Base-by-base conservation (phyloP, 2,888 invertebrate species). In the Creontiades dilutus region DNA sequence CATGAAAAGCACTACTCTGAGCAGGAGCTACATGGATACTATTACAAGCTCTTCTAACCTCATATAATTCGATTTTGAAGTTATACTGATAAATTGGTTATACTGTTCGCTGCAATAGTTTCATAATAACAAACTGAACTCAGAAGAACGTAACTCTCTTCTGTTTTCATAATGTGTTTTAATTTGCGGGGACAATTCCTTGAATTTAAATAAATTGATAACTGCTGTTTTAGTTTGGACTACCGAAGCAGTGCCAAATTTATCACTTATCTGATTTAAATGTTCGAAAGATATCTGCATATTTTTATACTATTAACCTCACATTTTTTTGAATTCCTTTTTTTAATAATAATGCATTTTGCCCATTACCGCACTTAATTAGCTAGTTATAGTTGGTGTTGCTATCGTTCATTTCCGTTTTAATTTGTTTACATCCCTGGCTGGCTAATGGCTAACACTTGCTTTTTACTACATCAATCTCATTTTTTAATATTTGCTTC, bases 371-470 rank as follows among this genome's bases (percentile, higher is more conserved):
- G 88, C 88, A 88, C 88, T 28, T 23, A 37, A 19, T 88, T 27
- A 78, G 78, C 37, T 80, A 87, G 23, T 78, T 86, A 37, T 57
- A 52, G 78, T 68, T 82, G 82, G 82, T 89, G 82, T 89, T 89
- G 89, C 89, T 28, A 75, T 61, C 28, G 28, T 27, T 78, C 80
- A 52, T 78, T 75, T 75, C 19, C 16, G 37, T 46, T 78, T 27
- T 55, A 48, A 48, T 47, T 75, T 81, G n/a, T 80, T 89, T 86
- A 89, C 78, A 86, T 90, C 90, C 90, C 90, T 90, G 90, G 90
- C 90, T 90, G 91, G 90, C 90, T 82, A 81, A 90, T 89, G 90
- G 90, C 91, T 91, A 91, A 91, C 91, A 86, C 86, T 14, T 52
- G 86, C 86, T 90, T 90, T 86, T 88, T 88, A 78, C 47, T 82